A percentile compares a stretch with the other conserved stretches of the same genome.
These are phyloP conservation scores for Leptonema lineaticorne DNA, from an alignment of 1,140 invertebrate species.

Conservation along the genomic window DNA sequence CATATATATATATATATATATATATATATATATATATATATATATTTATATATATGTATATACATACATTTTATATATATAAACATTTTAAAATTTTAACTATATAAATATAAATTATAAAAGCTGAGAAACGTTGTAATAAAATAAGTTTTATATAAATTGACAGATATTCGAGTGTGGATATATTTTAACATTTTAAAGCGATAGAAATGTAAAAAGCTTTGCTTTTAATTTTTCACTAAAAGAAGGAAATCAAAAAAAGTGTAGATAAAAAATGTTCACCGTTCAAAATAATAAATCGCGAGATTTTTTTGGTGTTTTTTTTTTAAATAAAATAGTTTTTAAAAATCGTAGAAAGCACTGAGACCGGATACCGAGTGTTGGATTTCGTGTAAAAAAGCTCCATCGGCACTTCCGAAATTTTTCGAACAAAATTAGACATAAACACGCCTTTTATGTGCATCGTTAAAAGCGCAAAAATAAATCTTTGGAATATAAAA, in stretches of 20 bases:
- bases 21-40: too few species aligned
- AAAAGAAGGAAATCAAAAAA: not conserved
- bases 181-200: too few species aligned
- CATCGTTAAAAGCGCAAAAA: not conserved
- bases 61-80: too few species aligned
- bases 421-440: slow-evolving; percentile 21
- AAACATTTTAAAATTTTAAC: too few species aligned
- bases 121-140: too few species aligned
- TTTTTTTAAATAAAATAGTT: not conserved
- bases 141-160: too few species aligned
- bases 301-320: not conserved
- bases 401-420: slow-evolving; percentile 26
- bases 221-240: not conserved
- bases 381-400: slow-evolving; percentile 21
- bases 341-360: slow-evolving; percentile 5
- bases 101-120: too few species aligned
- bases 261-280: not conserved
- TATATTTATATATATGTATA: too few species aligned
- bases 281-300: not conserved
- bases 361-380: slow-evolving; percentile 8
- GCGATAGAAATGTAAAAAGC: not conserved
- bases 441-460: not conserved
- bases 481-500: not conserved
- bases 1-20: too few species aligned
- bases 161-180: too few species aligned